Conservation (phyloP, 2,113 vertebrate genomes). For the Lagopus leucura region DNA sequence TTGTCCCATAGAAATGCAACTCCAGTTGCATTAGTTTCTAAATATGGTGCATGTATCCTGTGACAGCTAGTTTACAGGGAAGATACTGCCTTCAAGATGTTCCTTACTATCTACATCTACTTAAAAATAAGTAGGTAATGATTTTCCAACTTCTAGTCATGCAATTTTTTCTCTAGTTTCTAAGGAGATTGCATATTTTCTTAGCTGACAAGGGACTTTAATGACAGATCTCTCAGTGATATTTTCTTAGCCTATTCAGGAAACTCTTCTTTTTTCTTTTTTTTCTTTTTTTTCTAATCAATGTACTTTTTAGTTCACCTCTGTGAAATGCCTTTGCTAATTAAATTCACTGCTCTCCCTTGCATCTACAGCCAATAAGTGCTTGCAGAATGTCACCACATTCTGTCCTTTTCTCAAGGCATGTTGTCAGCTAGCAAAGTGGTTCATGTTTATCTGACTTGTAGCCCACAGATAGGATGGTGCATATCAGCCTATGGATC, state of each 20-base stretch:
- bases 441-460: background rate
- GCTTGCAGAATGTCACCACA: background rate
- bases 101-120: background rate
- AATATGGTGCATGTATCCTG: accelerated
- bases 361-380: background rate
- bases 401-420: background rate
- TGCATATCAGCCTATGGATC: background rate
- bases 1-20: accelerated
- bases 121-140: background rate
- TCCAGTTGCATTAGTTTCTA: background rate
- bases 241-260: background rate
- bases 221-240: background rate
- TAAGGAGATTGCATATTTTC: background rate
- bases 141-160: background rate
- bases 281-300: background rate
- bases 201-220: background rate
- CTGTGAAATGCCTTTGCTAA: background rate
- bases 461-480: background rate
- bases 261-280: background rate
- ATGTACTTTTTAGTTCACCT: background rate
- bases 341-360: background rate
- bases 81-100: background rate
- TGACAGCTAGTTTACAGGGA: background rate
- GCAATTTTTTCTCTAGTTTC: background rate
- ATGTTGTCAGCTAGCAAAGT: background rate